These are phyloP conservation scores for Nowickia ferox DNA, from an alignment of 2,888 invertebrate genomes.

Conservation along the genomic window DNA sequence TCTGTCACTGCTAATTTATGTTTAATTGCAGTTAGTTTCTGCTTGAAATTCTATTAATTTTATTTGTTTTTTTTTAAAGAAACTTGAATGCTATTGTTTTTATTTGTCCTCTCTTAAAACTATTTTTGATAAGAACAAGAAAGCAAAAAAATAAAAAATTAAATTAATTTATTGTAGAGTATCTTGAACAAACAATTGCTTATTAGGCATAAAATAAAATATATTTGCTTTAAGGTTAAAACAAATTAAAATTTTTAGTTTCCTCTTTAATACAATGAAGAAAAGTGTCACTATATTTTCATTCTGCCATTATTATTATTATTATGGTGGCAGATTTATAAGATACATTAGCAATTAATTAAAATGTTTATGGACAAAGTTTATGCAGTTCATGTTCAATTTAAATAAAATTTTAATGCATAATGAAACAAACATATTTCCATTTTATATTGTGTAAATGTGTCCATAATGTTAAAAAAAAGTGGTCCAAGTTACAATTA, in stretches of 20 bases:
- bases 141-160: conserved; percentile 27
- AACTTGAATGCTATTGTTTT: conserved; percentile 34
- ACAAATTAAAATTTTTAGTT: conserved; percentile 24
- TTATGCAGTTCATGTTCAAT: not conserved
- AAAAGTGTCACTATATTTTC: not conserved
- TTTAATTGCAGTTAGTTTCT: conserved; percentile 54
- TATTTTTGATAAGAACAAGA: conserved; percentile 39
- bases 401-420: not conserved
- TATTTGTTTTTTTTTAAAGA: conserved; percentile 1
- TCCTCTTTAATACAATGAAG: conserved; percentile 21
- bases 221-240: not conserved
- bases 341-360: not conserved
- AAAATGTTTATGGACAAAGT: not conserved
- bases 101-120: conserved; percentile 38
- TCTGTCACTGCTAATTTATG: conserved; percentile 66
- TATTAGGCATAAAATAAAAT: conserved; percentile 21
- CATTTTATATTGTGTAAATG: too few species aligned
- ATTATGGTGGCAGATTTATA: conserved; percentile 23
- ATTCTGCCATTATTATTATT: conserved; percentile 6
- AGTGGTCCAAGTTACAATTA: too few species aligned
- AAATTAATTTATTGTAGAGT: conserved; percentile 46
- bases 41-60: conserved; percentile 1
- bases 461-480: too few species aligned
- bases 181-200: conserved; percentile 33
- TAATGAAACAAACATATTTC: too few species aligned